These are phyloP conservation scores for Cirrhinus mrigala DNA, from an alignment of 2,797 vertebrate genomes.

Conservation along the genomic window DNA sequence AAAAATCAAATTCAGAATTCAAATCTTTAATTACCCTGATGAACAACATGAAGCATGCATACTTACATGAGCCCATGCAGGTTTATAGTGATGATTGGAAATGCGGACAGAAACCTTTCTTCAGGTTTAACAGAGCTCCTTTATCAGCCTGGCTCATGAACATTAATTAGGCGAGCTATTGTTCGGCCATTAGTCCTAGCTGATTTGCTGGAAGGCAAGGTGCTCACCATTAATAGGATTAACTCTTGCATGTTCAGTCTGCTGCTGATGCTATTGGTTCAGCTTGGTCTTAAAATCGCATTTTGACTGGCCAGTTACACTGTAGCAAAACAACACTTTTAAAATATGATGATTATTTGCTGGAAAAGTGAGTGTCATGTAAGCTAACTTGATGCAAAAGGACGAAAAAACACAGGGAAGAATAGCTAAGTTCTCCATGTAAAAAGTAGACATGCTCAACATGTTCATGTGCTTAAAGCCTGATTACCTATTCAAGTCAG, in stretches of 20 bases:
- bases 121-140: not conserved
- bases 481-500: constrained; percentile 66
- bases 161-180: not conserved
- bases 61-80: not conserved
- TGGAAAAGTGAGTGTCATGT: not conserved
- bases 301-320: too few relatives aligned
- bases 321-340: not conserved
- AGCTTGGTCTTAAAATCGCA: not conserved
- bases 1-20: not conserved
- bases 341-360: not conserved
- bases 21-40: not conserved
- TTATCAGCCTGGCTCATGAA: not conserved
- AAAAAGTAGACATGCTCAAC: not conserved
- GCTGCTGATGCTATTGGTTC: not conserved
- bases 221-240: not conserved
- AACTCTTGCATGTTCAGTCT: not conserved
- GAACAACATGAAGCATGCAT: not conserved
- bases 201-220: constrained; percentile 8
- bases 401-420: not conserved
- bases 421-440: not conserved
- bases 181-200: not conserved
- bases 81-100: not conserved
- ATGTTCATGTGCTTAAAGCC: constrained; percentile 5
- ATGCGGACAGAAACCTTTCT: not conserved
- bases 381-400: not conserved